Conservation (phyloP, 2,113 vertebrate species). For the Symphodus melops region DNA sequence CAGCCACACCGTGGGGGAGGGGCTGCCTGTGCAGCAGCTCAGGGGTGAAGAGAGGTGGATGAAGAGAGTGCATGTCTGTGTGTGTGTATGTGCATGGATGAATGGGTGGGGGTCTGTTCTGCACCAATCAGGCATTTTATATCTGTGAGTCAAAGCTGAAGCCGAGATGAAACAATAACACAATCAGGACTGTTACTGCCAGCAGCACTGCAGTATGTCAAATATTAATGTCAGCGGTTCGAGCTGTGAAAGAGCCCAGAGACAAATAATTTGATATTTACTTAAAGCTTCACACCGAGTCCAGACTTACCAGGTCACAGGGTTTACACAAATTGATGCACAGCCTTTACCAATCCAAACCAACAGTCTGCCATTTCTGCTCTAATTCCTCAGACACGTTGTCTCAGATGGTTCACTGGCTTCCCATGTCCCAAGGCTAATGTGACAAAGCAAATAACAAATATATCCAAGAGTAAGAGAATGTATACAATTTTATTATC, state of each 20-base stretch:
- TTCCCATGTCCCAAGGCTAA: constrained; percentile 31
- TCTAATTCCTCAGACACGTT: constrained; percentile 64
- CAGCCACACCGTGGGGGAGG: constrained; percentile 70
- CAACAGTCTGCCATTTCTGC: constrained; percentile 62
- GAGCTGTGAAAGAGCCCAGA: constrained; percentile 7
- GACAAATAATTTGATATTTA: constrained; percentile 52
- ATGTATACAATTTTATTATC: too few relatives aligned
- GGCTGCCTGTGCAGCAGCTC: constrained; percentile 56
- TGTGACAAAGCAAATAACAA: constrained; percentile 10
- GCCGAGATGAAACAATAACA: constrained; percentile 36
- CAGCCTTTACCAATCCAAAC: constrained; percentile 29
- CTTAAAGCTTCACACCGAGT: constrained; percentile 8
- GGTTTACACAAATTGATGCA: constrained; percentile 21
- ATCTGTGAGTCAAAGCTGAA: constrained; percentile 35
- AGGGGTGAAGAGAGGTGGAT: constrained; percentile 29
- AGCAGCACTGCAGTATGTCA: constrained; percentile 54
- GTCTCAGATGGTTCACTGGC: constrained; percentile 43
- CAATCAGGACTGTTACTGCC: constrained; percentile 25
- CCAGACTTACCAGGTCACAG: constrained; percentile 32
- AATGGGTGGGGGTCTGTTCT: constrained; percentile 35
- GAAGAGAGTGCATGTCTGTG: background rate
- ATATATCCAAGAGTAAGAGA: background rate
- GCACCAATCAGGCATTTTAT: constrained; percentile 46
- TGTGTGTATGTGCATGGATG: background rate
- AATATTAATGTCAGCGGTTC: constrained; percentile 52